These are phyloP conservation scores for Patiria miniata DNA, from an alignment of 35 echinoderm and acorn worm genomes.

Conservation along the genomic window DNA sequence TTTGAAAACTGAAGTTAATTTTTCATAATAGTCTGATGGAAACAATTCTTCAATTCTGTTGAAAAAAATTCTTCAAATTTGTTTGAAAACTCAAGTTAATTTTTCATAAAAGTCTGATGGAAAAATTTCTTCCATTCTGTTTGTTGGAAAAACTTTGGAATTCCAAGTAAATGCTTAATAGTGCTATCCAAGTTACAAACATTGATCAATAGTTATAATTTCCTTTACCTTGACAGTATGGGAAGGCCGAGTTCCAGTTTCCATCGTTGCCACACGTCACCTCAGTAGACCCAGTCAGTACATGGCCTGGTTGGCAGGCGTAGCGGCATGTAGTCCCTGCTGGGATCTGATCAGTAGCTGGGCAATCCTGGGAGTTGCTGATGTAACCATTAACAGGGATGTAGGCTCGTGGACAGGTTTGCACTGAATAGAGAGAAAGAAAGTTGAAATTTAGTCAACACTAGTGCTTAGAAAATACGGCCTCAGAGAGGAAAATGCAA, in stretches of 20 bases:
- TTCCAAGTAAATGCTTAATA: too few relatives aligned
- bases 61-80: too few relatives aligned
- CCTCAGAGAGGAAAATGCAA: too few relatives aligned
- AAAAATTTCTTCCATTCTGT: too few relatives aligned
- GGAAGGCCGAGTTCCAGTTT: slow-evolving; percentile 22
- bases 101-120: too few relatives aligned
- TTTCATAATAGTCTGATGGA: too few relatives aligned
- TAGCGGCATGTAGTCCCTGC: slow-evolving; percentile 38
- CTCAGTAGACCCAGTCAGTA: slow-evolving; percentile 1
- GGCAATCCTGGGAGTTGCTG: slow-evolving; percentile 15
- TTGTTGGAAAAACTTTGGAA: too few relatives aligned
- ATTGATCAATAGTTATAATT: neutral
- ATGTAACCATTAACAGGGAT: neutral
- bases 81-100: too few relatives aligned
- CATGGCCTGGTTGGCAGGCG: slow-evolving; percentile 32
- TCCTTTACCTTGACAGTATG: slow-evolving; percentile 43
- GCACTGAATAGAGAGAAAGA: neutral
- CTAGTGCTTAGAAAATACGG: too few relatives aligned
- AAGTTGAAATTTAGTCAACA: neutral
- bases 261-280: slow-evolving; percentile 37
- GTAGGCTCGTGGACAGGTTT: neutral
- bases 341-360: slow-evolving; percentile 1
- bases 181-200: too few relatives aligned
- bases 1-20: too few relatives aligned
- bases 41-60: too few relatives aligned